Evolutionary conservation across 2,888 invertebrate species (phyloP).

Genomic region (Pseudococcus longispinus): DNA sequence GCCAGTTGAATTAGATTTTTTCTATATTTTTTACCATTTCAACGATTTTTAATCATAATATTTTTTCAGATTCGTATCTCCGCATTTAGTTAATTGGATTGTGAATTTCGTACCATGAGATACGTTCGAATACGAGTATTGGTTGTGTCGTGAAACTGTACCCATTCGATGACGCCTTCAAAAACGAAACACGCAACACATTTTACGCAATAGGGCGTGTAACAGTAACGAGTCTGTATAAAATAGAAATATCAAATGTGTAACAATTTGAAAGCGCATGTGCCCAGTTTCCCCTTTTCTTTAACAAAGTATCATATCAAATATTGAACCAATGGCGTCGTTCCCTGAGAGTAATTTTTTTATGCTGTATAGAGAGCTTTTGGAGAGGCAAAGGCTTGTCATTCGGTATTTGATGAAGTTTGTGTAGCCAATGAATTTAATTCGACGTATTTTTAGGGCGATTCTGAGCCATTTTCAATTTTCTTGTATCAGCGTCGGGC

Average conservation of each 20-base stretch:
- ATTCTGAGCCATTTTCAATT: background rate
- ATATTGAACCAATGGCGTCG: background rate
- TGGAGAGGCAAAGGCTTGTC: background rate
- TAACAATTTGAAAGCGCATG: slow-evolving; percentile 43
- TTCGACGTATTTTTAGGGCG: background rate
- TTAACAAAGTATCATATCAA: slow-evolving; percentile 12
- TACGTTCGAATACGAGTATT: background rate
- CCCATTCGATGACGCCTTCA: background rate
- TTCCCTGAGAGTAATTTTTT: background rate
- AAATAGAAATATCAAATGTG: background rate
- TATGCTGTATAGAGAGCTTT: background rate
- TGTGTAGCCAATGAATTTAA: background rate
- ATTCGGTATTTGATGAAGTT: background rate
- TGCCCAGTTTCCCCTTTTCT: slow-evolving; percentile 25
- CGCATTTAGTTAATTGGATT: too few relatives aligned
- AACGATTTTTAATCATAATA: too few relatives aligned
- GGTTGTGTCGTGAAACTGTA: background rate
- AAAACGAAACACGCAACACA: slow-evolving; percentile 21
- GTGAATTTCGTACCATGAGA: too few relatives aligned
- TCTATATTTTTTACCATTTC: too few relatives aligned
- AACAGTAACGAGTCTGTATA: background rate
- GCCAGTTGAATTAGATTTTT: too few relatives aligned
- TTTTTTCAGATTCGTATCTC: too few relatives aligned
- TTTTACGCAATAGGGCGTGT: slow-evolving; percentile 40
- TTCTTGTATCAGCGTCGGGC: too few relatives aligned